Percentiles rank a stretch among this genome's conserved stretches.
phyloP scores from a whole-genome alignment of 2,113 vertebrate species.

The Perca schrenkii region DNA sequence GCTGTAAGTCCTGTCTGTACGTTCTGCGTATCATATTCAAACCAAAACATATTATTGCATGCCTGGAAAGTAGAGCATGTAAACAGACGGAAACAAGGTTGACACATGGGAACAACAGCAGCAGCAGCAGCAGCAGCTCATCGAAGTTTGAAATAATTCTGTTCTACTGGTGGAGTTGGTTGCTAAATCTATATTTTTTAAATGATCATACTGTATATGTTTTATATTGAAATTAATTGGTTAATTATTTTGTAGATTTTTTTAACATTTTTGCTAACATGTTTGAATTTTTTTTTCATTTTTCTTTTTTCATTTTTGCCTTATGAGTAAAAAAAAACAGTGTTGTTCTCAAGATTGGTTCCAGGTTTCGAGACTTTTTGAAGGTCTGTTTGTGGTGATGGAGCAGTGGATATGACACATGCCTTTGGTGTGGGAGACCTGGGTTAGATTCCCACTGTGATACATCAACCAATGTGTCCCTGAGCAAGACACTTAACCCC shows the following conservation, averaged over 20 bases:
- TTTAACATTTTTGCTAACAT: constrained; percentile 59
- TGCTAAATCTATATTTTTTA: constrained; percentile 81
- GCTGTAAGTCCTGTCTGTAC: constrained; percentile 50
- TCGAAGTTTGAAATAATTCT: constrained; percentile 37
- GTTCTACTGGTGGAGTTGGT: constrained; percentile 53
- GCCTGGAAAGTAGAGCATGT: constrained; percentile 69
- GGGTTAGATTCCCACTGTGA: too few relatives aligned
- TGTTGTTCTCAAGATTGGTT: too few relatives aligned
- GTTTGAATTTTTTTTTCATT: neutral
- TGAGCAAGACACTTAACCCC: too few relatives aligned
- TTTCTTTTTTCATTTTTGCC: constrained; percentile 45
- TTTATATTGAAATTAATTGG: constrained; percentile 67
- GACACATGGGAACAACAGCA: constrained; percentile 67
- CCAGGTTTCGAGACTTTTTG: too few relatives aligned
- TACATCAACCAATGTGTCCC: too few relatives aligned
- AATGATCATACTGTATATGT: constrained; percentile 66
- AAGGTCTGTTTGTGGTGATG: too few relatives aligned
- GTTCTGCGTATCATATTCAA: constrained; percentile 69
- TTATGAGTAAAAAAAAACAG: constrained; percentile 1
- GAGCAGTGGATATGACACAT: too few relatives aligned
- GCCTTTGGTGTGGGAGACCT: too few relatives aligned
- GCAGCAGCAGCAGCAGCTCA: constrained; percentile 20
- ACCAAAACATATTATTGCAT: constrained; percentile 76
- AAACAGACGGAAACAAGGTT: constrained; percentile 26
- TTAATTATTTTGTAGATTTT: constrained; percentile 75